Conservation (phyloP, 2,888 invertebrate species). For the Eumerus sabulonum region DNA sequence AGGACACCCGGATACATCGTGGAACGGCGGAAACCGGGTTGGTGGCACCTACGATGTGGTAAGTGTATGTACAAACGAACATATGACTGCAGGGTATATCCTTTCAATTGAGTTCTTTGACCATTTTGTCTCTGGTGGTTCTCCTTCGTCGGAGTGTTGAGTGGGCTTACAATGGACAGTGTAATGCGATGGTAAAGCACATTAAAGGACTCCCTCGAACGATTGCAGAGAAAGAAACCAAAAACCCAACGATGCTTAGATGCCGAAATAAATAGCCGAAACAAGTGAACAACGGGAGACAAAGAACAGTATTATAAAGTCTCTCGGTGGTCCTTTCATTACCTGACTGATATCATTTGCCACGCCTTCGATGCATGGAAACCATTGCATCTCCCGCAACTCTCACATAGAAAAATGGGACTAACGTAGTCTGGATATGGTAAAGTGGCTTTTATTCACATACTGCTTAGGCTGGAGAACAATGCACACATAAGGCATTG, state of each 20-base stretch:
- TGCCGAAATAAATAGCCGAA: not conserved
- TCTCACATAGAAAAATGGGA: conserved; percentile 30
- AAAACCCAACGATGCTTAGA: not conserved
- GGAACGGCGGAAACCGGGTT: not conserved
- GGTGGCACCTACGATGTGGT: too few relatives aligned
- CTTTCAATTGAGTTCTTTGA: conserved; percentile 21
- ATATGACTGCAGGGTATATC: conserved; percentile 35
- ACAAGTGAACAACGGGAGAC: conserved; percentile 32
- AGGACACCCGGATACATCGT: not conserved
- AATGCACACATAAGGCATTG: conserved; percentile 25
- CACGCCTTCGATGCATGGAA: conserved; percentile 18
- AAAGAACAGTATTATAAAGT: conserved; percentile 48
- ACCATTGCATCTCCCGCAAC: not conserved
- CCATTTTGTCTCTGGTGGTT: too few relatives aligned
- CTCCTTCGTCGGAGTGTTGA: too few relatives aligned
- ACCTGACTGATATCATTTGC: conserved; percentile 34
- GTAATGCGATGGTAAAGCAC: conserved; percentile 9
- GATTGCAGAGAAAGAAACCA: conserved; percentile 28
- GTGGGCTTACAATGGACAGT: conserved; percentile 14
- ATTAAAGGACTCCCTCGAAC: conserved; percentile 22
- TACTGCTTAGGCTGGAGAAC: conserved; percentile 10
- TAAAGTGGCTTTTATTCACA: conserved; percentile 37
- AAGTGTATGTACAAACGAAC: conserved; percentile 22
- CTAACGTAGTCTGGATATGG: conserved; percentile 30
- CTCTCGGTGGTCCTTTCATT: conserved; percentile 43